Percentiles rank a stretch among this genome's conserved stretches.
phyloP scores from a whole-genome alignment of 2,113 vertebrate species.

The Semnornis frantzii region DNA sequence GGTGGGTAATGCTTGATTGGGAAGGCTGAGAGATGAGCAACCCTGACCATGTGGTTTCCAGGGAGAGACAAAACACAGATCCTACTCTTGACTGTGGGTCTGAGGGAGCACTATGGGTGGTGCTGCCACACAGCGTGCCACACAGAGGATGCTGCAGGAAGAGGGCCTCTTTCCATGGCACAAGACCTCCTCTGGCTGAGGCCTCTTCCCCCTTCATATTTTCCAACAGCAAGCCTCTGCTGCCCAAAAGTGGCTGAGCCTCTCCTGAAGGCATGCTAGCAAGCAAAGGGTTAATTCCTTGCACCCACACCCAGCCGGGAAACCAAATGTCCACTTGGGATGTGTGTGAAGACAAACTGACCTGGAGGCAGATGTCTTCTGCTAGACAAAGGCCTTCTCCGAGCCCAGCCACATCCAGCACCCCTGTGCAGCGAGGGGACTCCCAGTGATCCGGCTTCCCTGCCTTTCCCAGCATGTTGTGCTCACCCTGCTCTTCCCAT shows the following conservation, averaged over 20 bases:
- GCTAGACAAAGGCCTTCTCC: background rate
- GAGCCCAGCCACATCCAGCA: background rate
- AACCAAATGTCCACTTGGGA: background rate
- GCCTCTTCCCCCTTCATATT: rapidly evolving
- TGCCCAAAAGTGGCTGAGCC: background rate
- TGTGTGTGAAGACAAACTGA: rapidly evolving
- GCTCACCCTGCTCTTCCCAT: background rate
- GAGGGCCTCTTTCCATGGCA: background rate
- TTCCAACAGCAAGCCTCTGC: rapidly evolving
- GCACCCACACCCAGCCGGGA: background rate
- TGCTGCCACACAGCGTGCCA: too few species aligned
- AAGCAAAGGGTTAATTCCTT: background rate
- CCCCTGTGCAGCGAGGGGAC: rapidly evolving
- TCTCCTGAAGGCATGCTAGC: background rate
- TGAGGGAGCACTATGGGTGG: background rate
- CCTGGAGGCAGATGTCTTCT: background rate
- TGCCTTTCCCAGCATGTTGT: background rate
- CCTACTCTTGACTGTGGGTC: background rate
- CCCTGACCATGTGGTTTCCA: background rate
- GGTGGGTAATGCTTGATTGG: background rate
- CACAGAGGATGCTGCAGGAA: background rate
- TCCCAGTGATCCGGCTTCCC: background rate
- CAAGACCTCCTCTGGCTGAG: rapidly evolving
- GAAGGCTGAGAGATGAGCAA: background rate
- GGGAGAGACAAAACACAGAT: background rate